A percentile compares a stretch with the other conserved stretches of the same genome.
Conservation (phyloP, 2,888 invertebrate species). For the Polydrusus cervinus region DNA sequence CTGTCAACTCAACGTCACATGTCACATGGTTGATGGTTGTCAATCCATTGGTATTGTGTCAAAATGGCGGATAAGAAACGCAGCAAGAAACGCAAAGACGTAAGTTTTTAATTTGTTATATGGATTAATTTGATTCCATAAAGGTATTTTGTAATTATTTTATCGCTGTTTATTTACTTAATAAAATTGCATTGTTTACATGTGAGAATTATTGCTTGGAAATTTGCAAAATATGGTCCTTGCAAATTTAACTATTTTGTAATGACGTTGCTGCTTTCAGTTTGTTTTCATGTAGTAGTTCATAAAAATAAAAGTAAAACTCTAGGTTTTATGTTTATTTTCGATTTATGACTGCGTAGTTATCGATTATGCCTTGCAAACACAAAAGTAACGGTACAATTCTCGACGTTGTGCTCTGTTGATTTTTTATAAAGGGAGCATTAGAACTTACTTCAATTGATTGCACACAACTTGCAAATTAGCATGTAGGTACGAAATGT, state of each 20-base stretch:
- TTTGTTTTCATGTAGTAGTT: slow-evolving; percentile 34
- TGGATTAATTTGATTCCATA: slow-evolving; percentile 17
- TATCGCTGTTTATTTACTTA: not conserved
- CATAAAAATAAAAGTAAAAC: slow-evolving; percentile 10
- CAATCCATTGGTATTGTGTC: slow-evolving; percentile 14
- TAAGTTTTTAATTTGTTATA: slow-evolving; percentile 66
- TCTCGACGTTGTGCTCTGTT: not conserved
- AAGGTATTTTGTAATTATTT: slow-evolving; percentile 5
- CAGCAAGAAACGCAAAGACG: slow-evolving; percentile 78
- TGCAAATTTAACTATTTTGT: slow-evolving; percentile 12
- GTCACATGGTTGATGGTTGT: not conserved
- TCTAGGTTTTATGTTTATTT: slow-evolving; percentile 10
- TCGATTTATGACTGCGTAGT: slow-evolving; percentile 10
- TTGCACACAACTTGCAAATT: not conserved
- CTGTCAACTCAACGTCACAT: not conserved
- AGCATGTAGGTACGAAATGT: not conserved
- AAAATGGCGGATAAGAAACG: slow-evolving; percentile 79
- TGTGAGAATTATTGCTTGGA: not conserved
- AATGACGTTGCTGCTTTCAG: slow-evolving; percentile 41
- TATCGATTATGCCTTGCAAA: slow-evolving; percentile 11
- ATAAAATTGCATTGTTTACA: not conserved
- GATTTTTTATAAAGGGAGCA: not conserved
- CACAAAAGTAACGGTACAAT: not conserved
- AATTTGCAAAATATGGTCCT: slow-evolving; percentile 16
- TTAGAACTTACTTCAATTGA: slow-evolving; percentile 1